A percentile compares a stretch with the other conserved stretches of the same genome.
These are phyloP conservation scores for Pedetes capensis DNA, from an alignment of 2,113 vertebrate genomes.

Conservation along the genomic window DNA sequence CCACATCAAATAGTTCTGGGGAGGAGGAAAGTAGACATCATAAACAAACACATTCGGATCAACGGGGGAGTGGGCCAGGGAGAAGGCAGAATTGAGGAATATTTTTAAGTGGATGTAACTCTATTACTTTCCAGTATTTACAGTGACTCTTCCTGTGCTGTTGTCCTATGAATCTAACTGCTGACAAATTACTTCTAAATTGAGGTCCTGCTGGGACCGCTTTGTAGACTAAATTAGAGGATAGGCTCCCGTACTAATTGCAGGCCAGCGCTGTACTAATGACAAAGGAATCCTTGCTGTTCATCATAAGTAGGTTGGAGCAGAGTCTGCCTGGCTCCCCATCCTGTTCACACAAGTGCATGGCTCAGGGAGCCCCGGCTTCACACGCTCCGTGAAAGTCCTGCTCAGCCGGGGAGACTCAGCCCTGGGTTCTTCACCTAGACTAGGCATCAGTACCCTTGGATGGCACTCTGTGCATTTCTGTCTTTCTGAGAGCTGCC, in stretches of 20 bases:
- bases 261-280: conserved; percentile 16
- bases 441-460: neutral
- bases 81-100: conserved; percentile 20
- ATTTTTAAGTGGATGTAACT: conserved; percentile 46
- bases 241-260: conserved; percentile 4
- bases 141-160: neutral
- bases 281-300: neutral
- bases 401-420: neutral
- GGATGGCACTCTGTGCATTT: neutral
- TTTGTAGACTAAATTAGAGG: conserved; percentile 38
- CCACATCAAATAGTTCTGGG: conserved; percentile 40
- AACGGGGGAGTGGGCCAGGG: neutral
- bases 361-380: neutral
- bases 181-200: conserved; percentile 63
- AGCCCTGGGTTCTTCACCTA: neutral
- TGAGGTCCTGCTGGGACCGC: conserved; percentile 41
- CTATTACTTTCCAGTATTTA: conserved; percentile 32
- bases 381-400: neutral
- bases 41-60: conserved; percentile 55
- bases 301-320: neutral
- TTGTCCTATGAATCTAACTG: conserved; percentile 31
- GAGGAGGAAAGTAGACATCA: conserved; percentile 44
- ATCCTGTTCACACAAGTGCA: neutral
- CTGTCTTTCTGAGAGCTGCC: neutral
- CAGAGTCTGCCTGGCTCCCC: neutral